Evolutionary conservation across 2,113 vertebrate genomes (phyloP).

Genomic region (Cyanistes caeruleus): DNA sequence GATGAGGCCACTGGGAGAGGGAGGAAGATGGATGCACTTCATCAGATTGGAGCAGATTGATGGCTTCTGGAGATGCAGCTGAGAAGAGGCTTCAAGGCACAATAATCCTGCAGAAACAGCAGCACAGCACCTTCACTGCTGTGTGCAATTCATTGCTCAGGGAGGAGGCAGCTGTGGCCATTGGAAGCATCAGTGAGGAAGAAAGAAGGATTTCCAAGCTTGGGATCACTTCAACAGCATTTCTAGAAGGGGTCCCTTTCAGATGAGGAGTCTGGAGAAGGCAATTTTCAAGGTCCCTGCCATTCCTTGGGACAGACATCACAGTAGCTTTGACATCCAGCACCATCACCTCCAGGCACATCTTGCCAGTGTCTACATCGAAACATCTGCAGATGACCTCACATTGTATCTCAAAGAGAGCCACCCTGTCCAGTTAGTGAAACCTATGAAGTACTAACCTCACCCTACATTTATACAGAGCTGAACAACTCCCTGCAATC

Average conservation of each 20-base stretch:
- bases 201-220: neutral
- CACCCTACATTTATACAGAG: neutral
- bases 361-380: neutral
- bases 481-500: neutral
- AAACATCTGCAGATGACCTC: neutral
- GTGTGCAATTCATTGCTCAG: neutral
- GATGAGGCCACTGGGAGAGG: neutral
- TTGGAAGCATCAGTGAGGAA: neutral
- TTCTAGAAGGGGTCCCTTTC: neutral
- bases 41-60: neutral
- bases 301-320: neutral
- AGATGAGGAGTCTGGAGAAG: neutral
- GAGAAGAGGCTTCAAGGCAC: neutral
- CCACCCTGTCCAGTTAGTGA: neutral
- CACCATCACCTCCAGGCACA: neutral
- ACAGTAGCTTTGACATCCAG: neutral
- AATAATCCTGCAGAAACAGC: neutral
- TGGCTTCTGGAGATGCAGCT: neutral
- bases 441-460: neutral
- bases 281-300: neutral
- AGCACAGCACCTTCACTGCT: accelerated
- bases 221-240: neutral
- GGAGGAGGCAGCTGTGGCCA: accelerated
- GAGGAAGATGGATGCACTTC: neutral
- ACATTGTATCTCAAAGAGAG: neutral